Percentiles rank a stretch among this genome's conserved stretches.
Evolutionary conservation across 2,113 vertebrate genomes (phyloP).

Genomic region (Galeopterus variegatus): DNA sequence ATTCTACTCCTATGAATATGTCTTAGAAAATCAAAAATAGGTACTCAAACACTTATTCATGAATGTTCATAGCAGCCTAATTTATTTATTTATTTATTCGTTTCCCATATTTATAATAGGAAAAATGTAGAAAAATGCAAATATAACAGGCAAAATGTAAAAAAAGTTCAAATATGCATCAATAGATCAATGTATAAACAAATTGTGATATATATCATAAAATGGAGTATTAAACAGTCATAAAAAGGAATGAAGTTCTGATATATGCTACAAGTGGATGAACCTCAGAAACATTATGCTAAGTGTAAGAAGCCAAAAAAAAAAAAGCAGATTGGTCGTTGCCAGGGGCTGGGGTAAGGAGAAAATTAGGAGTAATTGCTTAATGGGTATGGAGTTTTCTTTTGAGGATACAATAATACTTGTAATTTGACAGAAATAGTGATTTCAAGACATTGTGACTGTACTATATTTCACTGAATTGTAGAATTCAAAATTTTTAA

Average conservation of each 20-base stretch:
- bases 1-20: not conserved
- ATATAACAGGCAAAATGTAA: not conserved
- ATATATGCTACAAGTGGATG: not conserved
- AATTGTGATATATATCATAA: not conserved
- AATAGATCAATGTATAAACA: not conserved
- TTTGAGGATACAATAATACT: not conserved
- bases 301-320: not conserved
- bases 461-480: not conserved
- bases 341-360: not conserved
- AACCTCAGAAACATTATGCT: not conserved
- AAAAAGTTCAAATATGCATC: not conserved
- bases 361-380: not conserved
- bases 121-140: too few species aligned
- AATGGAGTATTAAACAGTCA: not conserved
- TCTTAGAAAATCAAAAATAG: not conserved
- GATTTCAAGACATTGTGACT: not conserved
- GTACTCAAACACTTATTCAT: not conserved
- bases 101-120: too few species aligned
- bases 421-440: not conserved
- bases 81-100: too few species aligned
- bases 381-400: not conserved
- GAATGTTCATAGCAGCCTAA: not conserved
- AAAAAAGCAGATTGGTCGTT: not conserved
- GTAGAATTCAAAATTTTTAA: not conserved
- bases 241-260: not conserved